phyloP scores from a whole-genome alignment of 2,888 invertebrate species.

The Blomia tropicalis region DNA sequence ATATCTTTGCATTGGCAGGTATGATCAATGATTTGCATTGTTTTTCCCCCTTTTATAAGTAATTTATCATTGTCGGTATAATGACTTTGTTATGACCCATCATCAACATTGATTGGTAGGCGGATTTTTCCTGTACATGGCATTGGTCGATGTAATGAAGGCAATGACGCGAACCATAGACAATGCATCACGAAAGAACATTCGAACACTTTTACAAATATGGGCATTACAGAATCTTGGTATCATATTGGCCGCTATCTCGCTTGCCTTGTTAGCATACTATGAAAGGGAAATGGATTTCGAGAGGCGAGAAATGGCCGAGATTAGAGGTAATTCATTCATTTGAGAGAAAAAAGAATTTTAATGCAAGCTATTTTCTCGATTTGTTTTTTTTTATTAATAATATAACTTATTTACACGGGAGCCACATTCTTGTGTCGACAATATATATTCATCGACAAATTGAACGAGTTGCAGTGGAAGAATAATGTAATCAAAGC shows the following conservation, averaged over 20 bases:
- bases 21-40: not conserved
- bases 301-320: slow-evolving; percentile 23
- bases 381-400: not conserved
- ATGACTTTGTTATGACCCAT: not conserved
- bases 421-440: no score
- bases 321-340: slow-evolving; percentile 19
- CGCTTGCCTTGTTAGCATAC: slow-evolving; percentile 23
- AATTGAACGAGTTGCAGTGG: no score
- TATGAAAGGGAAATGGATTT: slow-evolving; percentile 27
- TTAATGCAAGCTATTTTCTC: not conserved
- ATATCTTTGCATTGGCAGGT: slow-evolving; percentile 26
- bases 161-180: slow-evolving; percentile 27
- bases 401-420: not conserved
- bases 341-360: not conserved
- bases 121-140: slow-evolving; percentile 27
- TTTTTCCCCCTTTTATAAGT: not conserved
- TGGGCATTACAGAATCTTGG: slow-evolving; percentile 26
- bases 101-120: slow-evolving; percentile 8
- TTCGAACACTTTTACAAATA: slow-evolving; percentile 22
- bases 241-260: slow-evolving; percentile 24
- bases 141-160: slow-evolving; percentile 27
- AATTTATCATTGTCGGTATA: not conserved
- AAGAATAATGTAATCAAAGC: no score
- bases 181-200: slow-evolving; percentile 24
- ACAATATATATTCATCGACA: no score